Base-by-base conservation (phyloP, 1,140 invertebrate genomes). In the Heliconius himera region DNA sequence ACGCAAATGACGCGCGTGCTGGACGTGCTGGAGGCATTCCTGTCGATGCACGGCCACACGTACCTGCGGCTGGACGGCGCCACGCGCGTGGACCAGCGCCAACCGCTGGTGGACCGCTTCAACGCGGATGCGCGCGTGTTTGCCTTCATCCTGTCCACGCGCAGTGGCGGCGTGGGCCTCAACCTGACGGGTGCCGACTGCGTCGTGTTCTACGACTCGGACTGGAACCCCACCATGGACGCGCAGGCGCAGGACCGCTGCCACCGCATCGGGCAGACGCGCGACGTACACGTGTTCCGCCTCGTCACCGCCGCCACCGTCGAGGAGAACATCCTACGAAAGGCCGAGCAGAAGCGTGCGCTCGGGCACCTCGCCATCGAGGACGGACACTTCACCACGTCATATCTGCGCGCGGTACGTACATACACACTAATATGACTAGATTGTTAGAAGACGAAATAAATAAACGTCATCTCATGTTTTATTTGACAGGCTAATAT, bases 191-290 rank as follows among this genome's bases (percentile, higher is more conserved):
- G 99, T 75, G 99, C 99, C 46, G 99, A 99, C 95, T 99, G 99
- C 84, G 99, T 99, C 70, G 98, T 99, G 90, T 99, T 99, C 95
- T 99, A 99, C 94, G 99, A 99, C 95, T 99, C 98, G 82, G 99
- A 99, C 95, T 99, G 99, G 99, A 99, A 99, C 96, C 99, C 99
- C 70, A 99, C 99, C 0, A 99, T 99, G 99, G 99, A 99, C 96
- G 99, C 99, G 70, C 99, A 99, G 94, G 99, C 99, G 76, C 99
- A 99, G 95, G 99, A 99, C 95, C 96, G 99, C 84, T 99, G 99
- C 95, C 99, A 99, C 95, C 96, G 99, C 85, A 99, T 99, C 89
- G 99, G 99, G 2, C 99, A 99, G 95, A 99, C 99, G 0, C 96
- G 99, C 85, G 99, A 99, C 96, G 99, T 99, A 73, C 99, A 99